Percentiles rank a stretch among this genome's conserved stretches.
These are phyloP conservation scores for Dipodomys stephensi DNA, from an alignment of 2,113 vertebrate genomes.

Conservation along the genomic window DNA sequence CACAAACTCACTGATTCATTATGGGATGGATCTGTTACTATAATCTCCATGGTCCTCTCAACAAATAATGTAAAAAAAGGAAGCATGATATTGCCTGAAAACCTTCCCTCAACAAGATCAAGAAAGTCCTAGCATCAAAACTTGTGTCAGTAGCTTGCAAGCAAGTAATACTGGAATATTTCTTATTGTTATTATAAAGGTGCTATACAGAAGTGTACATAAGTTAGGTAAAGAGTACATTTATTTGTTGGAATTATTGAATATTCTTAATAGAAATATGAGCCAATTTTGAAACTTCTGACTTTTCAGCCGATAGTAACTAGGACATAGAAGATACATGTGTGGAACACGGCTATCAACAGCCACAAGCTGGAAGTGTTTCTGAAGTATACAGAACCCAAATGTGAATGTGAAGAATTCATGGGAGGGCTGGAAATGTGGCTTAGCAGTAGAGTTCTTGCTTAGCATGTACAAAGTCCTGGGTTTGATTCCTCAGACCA, in stretches of 20 bases:
- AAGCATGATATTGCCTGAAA: background rate
- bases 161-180: background rate
- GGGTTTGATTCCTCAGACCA: too few species aligned
- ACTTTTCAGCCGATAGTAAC: background rate
- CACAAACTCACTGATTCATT: background rate
- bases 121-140: background rate
- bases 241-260: too few species aligned
- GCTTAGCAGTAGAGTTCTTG: too few species aligned
- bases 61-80: background rate
- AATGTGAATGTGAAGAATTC: background rate
- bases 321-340: background rate
- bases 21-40: background rate
- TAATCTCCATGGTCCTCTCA: slow-evolving; percentile 20
- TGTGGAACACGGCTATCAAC: too few species aligned
- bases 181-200: too few species aligned
- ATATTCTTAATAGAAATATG: background rate
- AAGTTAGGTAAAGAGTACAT: too few species aligned
- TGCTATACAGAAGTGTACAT: too few species aligned
- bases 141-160: background rate
- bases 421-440: background rate
- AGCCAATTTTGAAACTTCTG: background rate
- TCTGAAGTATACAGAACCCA: background rate
- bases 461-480: too few species aligned
- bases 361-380: background rate
- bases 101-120: background rate